Conservation (phyloP, 2,888 invertebrate species). For the Gortyna flavago region DNA sequence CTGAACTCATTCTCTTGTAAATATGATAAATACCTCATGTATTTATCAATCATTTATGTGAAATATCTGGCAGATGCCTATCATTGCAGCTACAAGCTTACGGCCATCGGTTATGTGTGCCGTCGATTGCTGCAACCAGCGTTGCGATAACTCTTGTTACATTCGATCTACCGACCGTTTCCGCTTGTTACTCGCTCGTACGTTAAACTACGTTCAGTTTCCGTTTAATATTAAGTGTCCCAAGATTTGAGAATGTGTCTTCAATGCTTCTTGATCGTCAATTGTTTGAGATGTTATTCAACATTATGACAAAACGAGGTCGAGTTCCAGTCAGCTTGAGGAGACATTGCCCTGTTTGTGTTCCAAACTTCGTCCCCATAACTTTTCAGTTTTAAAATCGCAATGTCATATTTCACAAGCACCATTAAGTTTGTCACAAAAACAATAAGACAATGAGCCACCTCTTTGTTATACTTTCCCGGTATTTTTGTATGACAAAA, state of each 20-base stretch:
- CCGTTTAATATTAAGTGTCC: conserved; percentile 37
- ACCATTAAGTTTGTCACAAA: conserved; percentile 39
- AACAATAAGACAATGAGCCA: conserved; percentile 47
- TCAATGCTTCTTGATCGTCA: not conserved
- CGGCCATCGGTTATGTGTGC: conserved; percentile 76
- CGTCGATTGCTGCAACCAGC: conserved; percentile 72
- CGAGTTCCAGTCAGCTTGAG: not conserved
- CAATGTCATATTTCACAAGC: conserved; percentile 39
- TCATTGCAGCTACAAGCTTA: conserved; percentile 59
- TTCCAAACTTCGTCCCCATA: not conserved
- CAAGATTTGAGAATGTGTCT: conserved; percentile 9
- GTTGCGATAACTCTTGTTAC: conserved; percentile 75
- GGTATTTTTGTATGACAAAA: conserved; percentile 50
- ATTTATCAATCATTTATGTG: conserved; percentile 23
- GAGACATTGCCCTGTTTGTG: conserved; percentile 47
- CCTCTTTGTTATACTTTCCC: conserved; percentile 47
- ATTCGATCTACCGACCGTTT: conserved; percentile 63
- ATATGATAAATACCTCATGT: no score
- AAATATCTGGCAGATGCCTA: conserved; percentile 44
- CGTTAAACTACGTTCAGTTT: conserved; percentile 39
- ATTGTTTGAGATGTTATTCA: conserved; percentile 20
- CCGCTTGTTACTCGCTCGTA: conserved; percentile 61
- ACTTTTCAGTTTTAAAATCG: conserved; percentile 3
- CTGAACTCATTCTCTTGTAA: not conserved
- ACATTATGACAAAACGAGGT: conserved; percentile 20